Conservation (phyloP, 2,797 vertebrate species). For the Poeciliopsis presidionis region DNA sequence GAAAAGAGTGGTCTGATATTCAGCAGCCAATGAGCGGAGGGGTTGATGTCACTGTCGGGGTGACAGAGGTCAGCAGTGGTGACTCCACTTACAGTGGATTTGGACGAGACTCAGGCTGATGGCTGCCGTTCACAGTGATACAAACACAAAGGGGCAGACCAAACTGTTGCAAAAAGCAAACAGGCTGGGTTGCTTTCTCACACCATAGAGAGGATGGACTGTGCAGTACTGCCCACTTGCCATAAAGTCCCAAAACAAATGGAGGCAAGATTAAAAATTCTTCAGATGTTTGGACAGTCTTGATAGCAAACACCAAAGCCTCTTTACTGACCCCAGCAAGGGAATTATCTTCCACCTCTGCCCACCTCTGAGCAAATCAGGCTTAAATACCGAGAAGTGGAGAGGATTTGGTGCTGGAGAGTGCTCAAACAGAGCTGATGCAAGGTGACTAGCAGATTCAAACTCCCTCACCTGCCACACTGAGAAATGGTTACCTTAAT, state of each 20-base stretch:
- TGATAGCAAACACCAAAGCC: not conserved
- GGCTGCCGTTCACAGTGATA: not conserved
- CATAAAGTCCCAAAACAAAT: constrained; percentile 47
- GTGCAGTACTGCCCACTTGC: not conserved
- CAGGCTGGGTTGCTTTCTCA: not conserved
- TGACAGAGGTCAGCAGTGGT: constrained; percentile 48
- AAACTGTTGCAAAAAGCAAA: constrained; percentile 5
- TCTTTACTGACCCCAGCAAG: not conserved
- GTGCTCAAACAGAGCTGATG: not conserved
- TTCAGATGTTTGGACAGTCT: not conserved
- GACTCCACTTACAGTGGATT: constrained; percentile 35
- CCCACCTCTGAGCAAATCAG: constrained; percentile 5
- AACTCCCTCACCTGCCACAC: not conserved
- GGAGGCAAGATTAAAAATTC: constrained; percentile 28
- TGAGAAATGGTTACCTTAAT: not conserved
- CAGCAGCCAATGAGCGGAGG: constrained; percentile 63
- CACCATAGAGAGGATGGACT: not conserved
- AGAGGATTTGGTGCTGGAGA: not conserved
- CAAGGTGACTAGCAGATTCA: not conserved
- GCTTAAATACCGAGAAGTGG: not conserved
- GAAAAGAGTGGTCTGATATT: constrained; percentile 63
- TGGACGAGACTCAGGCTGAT: constrained; percentile 10
- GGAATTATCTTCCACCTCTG: not conserved
- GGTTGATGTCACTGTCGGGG: constrained; percentile 60
- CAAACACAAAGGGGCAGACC: not conserved